Percentiles rank a stretch among this genome's conserved stretches.
Conservation (phyloP, 2,797 vertebrate genomes). For the Muscicapa comitata region DNA sequence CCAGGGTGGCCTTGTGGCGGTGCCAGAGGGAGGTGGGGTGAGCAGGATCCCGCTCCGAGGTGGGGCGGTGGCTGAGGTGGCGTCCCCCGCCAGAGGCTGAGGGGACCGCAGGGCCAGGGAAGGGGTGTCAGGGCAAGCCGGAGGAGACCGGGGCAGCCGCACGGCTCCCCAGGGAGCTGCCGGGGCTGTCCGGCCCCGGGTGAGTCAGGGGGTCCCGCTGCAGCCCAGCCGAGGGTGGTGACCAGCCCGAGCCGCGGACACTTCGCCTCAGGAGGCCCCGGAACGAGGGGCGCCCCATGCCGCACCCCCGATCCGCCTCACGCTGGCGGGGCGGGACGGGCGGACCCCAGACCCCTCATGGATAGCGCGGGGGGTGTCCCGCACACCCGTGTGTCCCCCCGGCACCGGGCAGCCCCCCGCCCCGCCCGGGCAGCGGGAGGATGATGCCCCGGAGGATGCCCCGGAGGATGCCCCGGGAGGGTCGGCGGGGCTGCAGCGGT, state of each 20-base stretch:
- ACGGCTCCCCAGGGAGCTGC: not conserved
- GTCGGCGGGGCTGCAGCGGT: not conserved
- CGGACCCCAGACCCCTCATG: not conserved
- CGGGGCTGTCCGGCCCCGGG: not conserved
- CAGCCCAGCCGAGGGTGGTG: not conserved
- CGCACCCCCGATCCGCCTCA: not conserved
- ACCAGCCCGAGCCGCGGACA: not conserved
- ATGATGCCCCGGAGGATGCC: not conserved
- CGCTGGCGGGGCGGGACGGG: not conserved
- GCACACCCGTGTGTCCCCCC: not conserved
- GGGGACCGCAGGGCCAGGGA: not conserved
- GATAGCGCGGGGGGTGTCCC: not conserved
- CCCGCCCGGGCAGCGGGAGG: not conserved
- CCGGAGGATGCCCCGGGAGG: not conserved
- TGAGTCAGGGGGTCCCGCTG: not conserved
- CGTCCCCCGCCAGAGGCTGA: rapidly evolving
- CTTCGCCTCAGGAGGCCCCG: not conserved
- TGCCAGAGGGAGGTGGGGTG: not conserved
- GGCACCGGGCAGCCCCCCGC: not conserved
- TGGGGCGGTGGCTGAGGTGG: not conserved
- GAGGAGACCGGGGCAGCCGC: not conserved
- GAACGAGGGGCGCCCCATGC: not conserved
- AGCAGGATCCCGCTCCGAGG: not conserved
- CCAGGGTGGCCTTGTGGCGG: not conserved
- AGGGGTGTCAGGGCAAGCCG: not conserved